Percentiles rank a stretch among this genome's conserved stretches.
These are phyloP conservation scores for Pampusana beccarii DNA, from an alignment of 2,113 vertebrate genomes.

Conservation along the genomic window DNA sequence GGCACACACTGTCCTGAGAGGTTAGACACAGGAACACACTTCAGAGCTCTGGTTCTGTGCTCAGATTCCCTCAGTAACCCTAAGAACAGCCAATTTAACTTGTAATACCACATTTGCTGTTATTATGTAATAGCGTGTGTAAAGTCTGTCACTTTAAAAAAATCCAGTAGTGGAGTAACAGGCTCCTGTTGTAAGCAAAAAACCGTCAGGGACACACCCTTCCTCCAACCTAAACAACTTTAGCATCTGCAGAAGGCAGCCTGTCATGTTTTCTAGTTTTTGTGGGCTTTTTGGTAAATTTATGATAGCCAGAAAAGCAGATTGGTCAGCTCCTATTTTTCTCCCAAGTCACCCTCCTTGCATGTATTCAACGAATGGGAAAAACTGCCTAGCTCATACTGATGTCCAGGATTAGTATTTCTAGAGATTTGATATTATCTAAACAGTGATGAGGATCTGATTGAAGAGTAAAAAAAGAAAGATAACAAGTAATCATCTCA, in stretches of 20 bases:
- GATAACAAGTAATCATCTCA: neutral
- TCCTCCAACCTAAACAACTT: neutral
- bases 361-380: neutral
- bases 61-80: neutral
- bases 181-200: neutral
- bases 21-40: neutral
- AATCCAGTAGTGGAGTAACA: neutral
- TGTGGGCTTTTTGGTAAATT: neutral
- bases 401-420: neutral
- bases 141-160: neutral
- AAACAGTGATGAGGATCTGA: neutral
- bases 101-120: neutral
- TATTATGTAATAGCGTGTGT: neutral
- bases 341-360: neutral
- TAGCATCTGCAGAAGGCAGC: neutral
- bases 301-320: neutral
- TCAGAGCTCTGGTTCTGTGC: neutral
- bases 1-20: neutral
- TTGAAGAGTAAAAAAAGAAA: neutral
- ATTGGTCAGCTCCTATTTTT: neutral
- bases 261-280: neutral
- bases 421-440: neutral
- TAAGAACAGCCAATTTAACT: neutral
- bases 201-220: neutral
- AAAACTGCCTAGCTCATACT: neutral